These are phyloP conservation scores for Murina feae DNA, from an alignment of 2,113 vertebrate genomes.

Conservation along the genomic window DNA sequence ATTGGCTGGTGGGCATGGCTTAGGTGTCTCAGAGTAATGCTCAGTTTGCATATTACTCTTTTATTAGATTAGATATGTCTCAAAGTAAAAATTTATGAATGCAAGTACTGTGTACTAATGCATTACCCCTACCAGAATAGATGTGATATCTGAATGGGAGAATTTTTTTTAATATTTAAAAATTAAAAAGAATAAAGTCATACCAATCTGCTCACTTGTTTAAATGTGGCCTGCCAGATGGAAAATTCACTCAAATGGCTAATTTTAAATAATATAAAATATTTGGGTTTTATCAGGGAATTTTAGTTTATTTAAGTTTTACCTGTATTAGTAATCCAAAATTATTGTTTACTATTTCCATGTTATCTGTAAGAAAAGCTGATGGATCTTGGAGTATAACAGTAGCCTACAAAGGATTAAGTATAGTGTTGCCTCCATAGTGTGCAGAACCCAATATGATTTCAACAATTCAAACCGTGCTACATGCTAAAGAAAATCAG, in stretches of 20 bases:
- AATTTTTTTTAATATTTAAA: not conserved
- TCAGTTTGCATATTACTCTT: no score
- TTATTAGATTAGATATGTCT: no score
- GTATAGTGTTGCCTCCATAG: not conserved
- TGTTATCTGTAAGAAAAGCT: not conserved
- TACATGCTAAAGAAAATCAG: not conserved
- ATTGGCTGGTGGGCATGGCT: no score
- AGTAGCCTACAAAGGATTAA: not conserved
- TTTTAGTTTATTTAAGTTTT: not conserved
- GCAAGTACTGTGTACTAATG: not conserved
- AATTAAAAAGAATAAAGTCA: not conserved
- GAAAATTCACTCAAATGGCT: not conserved
- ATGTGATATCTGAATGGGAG: not conserved
- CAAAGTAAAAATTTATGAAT: not conserved
- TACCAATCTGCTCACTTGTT: not conserved
- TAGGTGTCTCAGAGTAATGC: no score
- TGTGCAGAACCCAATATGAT: not conserved
- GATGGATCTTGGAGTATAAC: not conserved
- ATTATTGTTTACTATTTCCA: not conserved
- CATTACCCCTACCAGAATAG: not conserved
- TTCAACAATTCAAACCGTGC: not conserved
- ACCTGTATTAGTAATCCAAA: not conserved
- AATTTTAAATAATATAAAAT: not conserved
- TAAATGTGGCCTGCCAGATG: not conserved
- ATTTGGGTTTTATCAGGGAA: not conserved